Evolutionary conservation across 1,140 invertebrate species (phyloP).

Genomic region (Lutraria rhynchaena): DNA sequence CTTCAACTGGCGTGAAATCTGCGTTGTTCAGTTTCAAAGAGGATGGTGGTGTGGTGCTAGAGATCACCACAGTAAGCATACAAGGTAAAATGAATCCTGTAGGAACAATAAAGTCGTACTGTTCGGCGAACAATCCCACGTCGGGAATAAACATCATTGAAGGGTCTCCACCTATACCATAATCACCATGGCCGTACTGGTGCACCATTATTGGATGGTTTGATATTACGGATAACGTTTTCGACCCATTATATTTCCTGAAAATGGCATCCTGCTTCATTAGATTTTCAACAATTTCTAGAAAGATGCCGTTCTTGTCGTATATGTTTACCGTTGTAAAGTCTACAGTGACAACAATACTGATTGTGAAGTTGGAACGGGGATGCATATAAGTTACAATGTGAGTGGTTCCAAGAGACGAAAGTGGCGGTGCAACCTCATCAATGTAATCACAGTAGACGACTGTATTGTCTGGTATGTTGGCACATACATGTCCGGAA

Average conservation of each 20-base stretch:
- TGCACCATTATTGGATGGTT: background rate
- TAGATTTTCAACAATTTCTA: background rate
- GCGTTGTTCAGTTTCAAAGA: background rate
- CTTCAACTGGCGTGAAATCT: background rate
- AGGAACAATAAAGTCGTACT: conserved; percentile 10
- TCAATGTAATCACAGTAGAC: conserved; percentile 24
- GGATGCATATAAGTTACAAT: conserved; percentile 7
- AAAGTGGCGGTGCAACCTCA: background rate
- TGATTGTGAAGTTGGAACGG: conserved; percentile 10
- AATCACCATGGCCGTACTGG: conserved; percentile 12
- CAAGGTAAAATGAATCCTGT: background rate
- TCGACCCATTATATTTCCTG: background rate
- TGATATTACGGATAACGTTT: background rate
- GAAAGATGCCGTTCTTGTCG: background rate
- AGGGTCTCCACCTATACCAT: background rate
- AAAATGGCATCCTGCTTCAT: background rate
- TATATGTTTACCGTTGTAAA: background rate
- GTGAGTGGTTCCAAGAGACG: conserved; percentile 1
- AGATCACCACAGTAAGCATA: background rate
- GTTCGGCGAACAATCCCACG: background rate
- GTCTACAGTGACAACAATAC: background rate
- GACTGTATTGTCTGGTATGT: conserved; percentile 20
- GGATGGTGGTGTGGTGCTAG: background rate
- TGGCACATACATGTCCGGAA: conserved; percentile 23
- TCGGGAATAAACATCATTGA: conserved; percentile 25